Evolutionary conservation across 2,888 invertebrate genomes (phyloP).

Genomic region (Dasysyrphus tricinctus): DNA sequence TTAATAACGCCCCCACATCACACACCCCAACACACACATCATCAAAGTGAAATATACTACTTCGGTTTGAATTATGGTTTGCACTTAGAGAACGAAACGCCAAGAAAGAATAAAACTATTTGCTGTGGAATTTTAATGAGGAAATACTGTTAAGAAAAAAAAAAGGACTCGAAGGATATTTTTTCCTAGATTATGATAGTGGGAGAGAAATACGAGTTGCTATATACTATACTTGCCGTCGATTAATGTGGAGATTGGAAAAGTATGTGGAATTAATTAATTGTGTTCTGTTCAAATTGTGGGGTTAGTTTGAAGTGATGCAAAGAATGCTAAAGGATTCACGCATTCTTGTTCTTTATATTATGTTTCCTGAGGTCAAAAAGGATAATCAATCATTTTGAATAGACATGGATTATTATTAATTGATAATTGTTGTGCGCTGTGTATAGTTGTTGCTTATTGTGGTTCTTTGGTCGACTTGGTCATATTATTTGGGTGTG

Average conservation of each 20-base stretch:
- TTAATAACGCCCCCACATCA: conserved; percentile 29
- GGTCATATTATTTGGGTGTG: conserved; percentile 11
- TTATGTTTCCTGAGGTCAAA: conserved; percentile 41
- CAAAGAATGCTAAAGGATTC: conserved; percentile 7
- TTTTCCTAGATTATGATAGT: conserved; percentile 1
- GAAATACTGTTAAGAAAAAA: conserved; percentile 53
- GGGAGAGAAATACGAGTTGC: neutral
- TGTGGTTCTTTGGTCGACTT: conserved; percentile 41
- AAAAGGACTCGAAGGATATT: conserved; percentile 42
- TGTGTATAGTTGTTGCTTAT: conserved; percentile 23
- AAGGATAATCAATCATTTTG: conserved; percentile 72
- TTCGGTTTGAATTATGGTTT: conserved; percentile 51
- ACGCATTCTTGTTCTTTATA: conserved; percentile 36
- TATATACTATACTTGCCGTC: neutral
- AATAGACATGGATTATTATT: conserved; percentile 69
- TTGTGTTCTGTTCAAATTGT: neutral
- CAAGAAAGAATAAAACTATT: conserved; percentile 41
- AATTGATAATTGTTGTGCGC: conserved; percentile 66
- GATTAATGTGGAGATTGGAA: neutral
- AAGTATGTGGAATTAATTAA: conserved; percentile 60
- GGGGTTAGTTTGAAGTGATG: neutral
- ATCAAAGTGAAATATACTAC: conserved; percentile 44
- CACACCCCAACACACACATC: neutral
- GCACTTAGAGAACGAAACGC: conserved; percentile 43
- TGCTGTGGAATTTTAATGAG: conserved; percentile 68